Conservation (phyloP, 2,113 vertebrate species). For the Pseudopodoces humilis region DNA sequence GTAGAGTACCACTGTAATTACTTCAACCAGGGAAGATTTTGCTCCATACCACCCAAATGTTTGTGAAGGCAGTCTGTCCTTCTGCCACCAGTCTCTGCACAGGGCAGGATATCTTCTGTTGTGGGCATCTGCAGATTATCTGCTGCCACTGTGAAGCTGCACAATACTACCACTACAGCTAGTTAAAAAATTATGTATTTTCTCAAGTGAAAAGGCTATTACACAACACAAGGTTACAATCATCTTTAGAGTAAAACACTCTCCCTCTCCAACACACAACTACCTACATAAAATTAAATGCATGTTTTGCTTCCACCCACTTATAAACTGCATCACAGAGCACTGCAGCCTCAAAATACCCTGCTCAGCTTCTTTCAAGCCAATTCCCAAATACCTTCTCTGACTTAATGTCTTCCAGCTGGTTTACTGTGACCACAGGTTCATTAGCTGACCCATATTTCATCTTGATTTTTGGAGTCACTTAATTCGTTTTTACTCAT, state of each 20-base stretch:
- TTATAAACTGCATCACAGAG: background rate
- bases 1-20: background rate
- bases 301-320: background rate
- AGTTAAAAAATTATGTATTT: background rate
- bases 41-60: background rate
- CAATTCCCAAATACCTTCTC: background rate
- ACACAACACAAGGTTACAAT: background rate
- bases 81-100: background rate
- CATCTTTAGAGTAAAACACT: background rate
- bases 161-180: fast-evolving
- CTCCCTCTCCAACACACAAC: background rate
- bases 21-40: background rate
- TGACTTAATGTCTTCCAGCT: background rate
- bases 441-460: background rate
- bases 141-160: background rate
- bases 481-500: background rate
- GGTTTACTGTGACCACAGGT: background rate
- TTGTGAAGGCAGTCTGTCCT: background rate
- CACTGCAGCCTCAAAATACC: background rate
- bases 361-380: background rate
- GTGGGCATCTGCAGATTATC: background rate
- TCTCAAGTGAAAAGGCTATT: background rate
- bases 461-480: background rate
- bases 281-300: background rate
- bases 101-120: background rate